Conservation (phyloP, 2,113 vertebrate species). For the Tetrao urogallus region DNA sequence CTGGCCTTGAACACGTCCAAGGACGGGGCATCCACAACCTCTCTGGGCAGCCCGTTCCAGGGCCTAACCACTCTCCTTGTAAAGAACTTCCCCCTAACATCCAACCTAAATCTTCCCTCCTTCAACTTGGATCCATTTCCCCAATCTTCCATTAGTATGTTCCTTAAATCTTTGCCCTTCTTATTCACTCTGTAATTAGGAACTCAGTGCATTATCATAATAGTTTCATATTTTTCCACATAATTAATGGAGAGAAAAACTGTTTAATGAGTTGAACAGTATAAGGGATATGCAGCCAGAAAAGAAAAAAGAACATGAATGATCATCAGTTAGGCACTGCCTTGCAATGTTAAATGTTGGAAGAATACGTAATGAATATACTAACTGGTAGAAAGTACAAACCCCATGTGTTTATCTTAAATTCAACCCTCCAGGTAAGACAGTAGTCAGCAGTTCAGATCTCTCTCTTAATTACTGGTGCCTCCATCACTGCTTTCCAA, state of each 20-base stretch:
- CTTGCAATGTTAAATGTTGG: background rate
- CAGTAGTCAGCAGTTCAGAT: background rate
- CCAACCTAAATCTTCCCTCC: too few species aligned
- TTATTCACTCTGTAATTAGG: slow-evolving; percentile 8
- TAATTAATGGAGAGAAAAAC: background rate
- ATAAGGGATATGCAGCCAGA: background rate
- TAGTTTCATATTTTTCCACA: background rate
- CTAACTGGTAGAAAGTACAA: background rate
- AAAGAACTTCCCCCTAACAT: too few species aligned
- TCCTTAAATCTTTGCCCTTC: background rate
- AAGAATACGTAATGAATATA: background rate
- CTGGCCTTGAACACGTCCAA: too few species aligned
- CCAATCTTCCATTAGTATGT: background rate
- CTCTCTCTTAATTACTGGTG: background rate
- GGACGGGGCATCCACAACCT: too few species aligned
- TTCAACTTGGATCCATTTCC: too few species aligned
- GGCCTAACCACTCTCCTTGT: too few species aligned
- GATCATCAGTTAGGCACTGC: background rate
- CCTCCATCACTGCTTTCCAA: background rate
- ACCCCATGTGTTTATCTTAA: background rate
- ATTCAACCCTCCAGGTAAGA: background rate
- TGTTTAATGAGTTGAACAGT: background rate
- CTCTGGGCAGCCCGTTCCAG: too few species aligned
- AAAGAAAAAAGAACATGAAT: background rate
- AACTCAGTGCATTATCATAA: background rate